Conservation (phyloP, 2,113 vertebrate genomes). For the Rhinoderma darwinii region DNA sequence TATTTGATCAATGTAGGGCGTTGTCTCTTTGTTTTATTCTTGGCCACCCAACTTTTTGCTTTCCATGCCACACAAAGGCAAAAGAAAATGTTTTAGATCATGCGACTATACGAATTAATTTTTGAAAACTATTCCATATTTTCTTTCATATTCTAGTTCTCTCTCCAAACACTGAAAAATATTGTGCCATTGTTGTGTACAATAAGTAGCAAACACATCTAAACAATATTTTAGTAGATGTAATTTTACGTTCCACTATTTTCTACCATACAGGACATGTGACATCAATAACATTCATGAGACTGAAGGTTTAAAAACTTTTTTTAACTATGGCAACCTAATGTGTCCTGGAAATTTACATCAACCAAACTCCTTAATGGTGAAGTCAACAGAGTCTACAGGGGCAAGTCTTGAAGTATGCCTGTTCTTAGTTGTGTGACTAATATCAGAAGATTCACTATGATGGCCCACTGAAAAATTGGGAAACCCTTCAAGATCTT, state of each 20-base stretch:
- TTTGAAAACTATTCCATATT: background rate
- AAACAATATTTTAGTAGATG: background rate
- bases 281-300: background rate
- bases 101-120: too few species aligned
- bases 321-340: background rate
- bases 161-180: background rate
- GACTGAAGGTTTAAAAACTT: background rate
- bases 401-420: background rate
- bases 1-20: constrained; percentile 11
- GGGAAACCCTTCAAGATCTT: background rate
- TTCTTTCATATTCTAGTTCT: background rate
- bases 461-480: background rate
- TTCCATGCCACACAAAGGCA: background rate
- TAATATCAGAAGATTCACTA: background rate
- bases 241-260: too few species aligned
- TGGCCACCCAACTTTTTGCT: background rate
- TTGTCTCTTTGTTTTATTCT: constrained; percentile 2
- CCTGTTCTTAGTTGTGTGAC: background rate
- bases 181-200: background rate
- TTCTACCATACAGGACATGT: background rate
- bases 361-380: too few species aligned
- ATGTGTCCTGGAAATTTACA: too few species aligned
- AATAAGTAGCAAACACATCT: background rate
- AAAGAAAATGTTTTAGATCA: background rate
- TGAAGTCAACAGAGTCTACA: too few species aligned